phyloP scores from a whole-genome alignment of 2,888 invertebrate species.

The Didymodactylos carnosus region DNA sequence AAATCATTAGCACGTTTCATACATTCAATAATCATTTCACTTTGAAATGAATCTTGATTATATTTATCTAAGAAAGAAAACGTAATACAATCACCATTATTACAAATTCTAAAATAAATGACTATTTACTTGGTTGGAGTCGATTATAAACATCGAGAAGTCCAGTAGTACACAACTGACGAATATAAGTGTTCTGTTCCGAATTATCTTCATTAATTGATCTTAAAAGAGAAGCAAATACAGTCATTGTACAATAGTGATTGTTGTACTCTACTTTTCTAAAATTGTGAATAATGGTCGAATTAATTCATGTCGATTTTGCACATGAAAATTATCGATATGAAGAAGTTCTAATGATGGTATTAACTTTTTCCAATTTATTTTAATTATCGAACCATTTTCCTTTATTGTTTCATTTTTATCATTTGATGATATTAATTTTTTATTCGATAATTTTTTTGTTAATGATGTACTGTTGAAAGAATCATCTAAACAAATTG shows the following conservation, averaged over 20 bases:
- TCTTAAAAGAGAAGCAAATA: too few species aligned
- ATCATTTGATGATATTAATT: not conserved
- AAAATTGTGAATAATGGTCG: not conserved
- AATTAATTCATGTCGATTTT: not conserved
- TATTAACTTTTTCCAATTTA: not conserved
- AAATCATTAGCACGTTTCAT: not conserved
- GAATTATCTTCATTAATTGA: not conserved
- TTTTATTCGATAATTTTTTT: constrained; percentile 1
- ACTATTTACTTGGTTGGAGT: not conserved
- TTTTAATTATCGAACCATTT: too few species aligned
- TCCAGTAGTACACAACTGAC: not conserved
- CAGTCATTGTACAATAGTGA: too few species aligned
- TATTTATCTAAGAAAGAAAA: not conserved
- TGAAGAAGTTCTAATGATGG: not conserved
- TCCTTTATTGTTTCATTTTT: not conserved
- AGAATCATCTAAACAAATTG: too few species aligned
- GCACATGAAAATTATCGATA: not conserved
- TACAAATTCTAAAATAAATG: not conserved
- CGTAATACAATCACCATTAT: not conserved
- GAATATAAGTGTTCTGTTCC: not conserved
- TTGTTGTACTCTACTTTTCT: too few species aligned
- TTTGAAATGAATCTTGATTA: not conserved
- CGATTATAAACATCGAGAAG: not conserved
- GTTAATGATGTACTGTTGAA: too few species aligned
- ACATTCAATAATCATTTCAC: not conserved